Base-by-base conservation (phyloP, 1,140 invertebrate genomes). In the Camponotus floridanus region DNA sequence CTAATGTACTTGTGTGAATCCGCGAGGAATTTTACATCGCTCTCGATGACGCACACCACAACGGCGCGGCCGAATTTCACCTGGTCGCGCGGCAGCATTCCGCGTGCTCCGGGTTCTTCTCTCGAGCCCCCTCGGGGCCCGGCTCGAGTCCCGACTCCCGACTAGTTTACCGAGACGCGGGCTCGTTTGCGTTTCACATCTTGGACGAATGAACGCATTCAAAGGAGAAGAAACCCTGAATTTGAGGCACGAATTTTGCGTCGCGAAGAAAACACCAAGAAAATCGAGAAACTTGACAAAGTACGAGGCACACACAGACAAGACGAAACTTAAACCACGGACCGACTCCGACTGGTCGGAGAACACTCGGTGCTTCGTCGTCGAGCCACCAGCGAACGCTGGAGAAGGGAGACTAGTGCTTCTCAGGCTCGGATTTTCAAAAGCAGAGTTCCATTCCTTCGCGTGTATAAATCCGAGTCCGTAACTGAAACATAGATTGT, bases 381-480 rank as follows among this genome's bases (percentile, higher is more conserved):
- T 26, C 55, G 55, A 62, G 55, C n/a, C 55, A 26, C 51, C 55
- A 42, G 45, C 59, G 64, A 84, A 33, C 48, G 61, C 4, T 42
- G 80, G 71, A 74, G 73, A 48, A 65, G 76, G 42, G 84, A 85
- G 86, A 73, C 62, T 51, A 51, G 73, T 73, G 79, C 68, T 68
- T 5, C n/a, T 42, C 79, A 83, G 79, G 39, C 51, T 61, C 79
- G 79, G 79, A 83, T 73, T 83, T 83, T 74, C 55, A 83, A 83
- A 61, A 2, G 6, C 21, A 18, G 48, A 57, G 18, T n/a, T 39
- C 4, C 2, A 59, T 42, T 70, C 70, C 62, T 48, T 80, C 48
- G 2, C 11, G 42, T 9, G 42, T 1, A 4, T 13, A 21, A 33
- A 31, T 33, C 39, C 7, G 7, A 42, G 48, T 3, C 8, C 33